These are phyloP conservation scores for Drosophila santomea DNA, from an alignment of 1,140 invertebrate genomes.

Conservation along the genomic window DNA sequence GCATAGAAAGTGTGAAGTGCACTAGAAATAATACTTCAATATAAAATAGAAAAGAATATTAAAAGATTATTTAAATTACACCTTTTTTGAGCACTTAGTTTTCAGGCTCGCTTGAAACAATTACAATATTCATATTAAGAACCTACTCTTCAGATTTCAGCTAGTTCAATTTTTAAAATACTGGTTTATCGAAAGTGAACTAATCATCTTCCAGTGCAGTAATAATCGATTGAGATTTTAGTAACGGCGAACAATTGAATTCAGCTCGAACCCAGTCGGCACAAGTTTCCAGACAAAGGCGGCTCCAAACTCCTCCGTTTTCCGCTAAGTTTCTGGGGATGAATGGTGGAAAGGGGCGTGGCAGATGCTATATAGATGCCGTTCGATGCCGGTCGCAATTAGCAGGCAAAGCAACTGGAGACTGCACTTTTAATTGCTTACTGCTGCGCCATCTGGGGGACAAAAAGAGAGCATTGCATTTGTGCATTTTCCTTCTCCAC, in stretches of 20 bases:
- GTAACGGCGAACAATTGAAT: slow-evolving; percentile 48
- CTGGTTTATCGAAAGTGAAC: not conserved
- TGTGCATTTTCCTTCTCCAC: slow-evolving; percentile 40
- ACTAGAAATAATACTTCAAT: no score
- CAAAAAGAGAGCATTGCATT: slow-evolving; percentile 40
- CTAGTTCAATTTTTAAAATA: not conserved
- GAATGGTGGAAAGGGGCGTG: slow-evolving; percentile 14
- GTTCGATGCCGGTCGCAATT: slow-evolving; percentile 44
- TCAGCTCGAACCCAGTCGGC: slow-evolving; percentile 20
- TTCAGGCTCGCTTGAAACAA: no score
- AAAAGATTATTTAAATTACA: no score
- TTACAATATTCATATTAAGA: no score
- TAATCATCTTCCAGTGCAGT: slow-evolving; percentile 13
- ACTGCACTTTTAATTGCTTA: slow-evolving; percentile 73
- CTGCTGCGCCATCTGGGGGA: slow-evolving; percentile 40
- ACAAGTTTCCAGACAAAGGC: slow-evolving; percentile 55
- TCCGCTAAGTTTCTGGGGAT: slow-evolving; percentile 6
- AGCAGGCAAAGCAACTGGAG: slow-evolving; percentile 45
- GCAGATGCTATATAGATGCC: slow-evolving; percentile 21
- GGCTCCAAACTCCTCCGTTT: slow-evolving; percentile 3
- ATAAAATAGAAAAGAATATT: no score
- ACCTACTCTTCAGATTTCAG: no score
- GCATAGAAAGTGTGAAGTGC: no score
- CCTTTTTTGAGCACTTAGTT: no score
- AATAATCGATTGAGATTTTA: slow-evolving; percentile 47